These are phyloP conservation scores for Cyrtodaria siliqua DNA, from an alignment of 2,888 invertebrate species.

Conservation along the genomic window DNA sequence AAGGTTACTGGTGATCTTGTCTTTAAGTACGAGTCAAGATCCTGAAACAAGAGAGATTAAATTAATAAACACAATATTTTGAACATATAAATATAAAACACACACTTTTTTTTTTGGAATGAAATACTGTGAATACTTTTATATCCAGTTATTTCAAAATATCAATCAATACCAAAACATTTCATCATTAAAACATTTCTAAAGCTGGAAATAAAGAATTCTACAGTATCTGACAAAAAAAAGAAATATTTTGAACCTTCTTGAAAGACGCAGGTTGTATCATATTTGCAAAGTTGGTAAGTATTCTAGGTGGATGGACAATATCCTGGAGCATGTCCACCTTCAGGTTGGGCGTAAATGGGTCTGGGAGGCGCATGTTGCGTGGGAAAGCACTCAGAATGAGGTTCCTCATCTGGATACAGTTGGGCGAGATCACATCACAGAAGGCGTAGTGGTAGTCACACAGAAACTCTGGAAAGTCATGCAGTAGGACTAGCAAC, in stretches of 20 bases:
- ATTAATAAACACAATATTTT: too few species aligned
- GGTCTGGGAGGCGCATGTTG: conserved; percentile 99
- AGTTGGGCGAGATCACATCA: conserved; percentile 99
- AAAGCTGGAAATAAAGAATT: too few species aligned
- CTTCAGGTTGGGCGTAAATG: conserved; percentile 98
- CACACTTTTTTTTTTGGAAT: too few species aligned
- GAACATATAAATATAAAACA: too few species aligned
- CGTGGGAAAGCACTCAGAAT: conserved; percentile 99
- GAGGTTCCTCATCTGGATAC: conserved; percentile 99
- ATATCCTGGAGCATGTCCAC: conserved; percentile 82
- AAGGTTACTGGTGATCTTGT: conserved; percentile 98
- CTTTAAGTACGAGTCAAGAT: conserved; percentile 98
- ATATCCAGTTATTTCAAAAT: too few species aligned
- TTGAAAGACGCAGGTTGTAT: conserved; percentile 96
- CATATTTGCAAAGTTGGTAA: conserved; percentile 94
- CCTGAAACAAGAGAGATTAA: too few species aligned
- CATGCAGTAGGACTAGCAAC: conserved; percentile 97
- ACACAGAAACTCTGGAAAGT: conserved; percentile 99
- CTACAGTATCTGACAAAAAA: too few species aligned
- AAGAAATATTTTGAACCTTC: conserved; percentile 87
- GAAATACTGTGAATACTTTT: too few species aligned
- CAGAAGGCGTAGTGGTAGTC: conserved; percentile 99
- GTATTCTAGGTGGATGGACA: conserved; percentile 90
- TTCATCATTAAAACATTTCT: too few species aligned
- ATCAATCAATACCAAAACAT: too few species aligned